phyloP scores from a whole-genome alignment of 2,113 vertebrate genomes.

The Dryoscopus gambensis region DNA sequence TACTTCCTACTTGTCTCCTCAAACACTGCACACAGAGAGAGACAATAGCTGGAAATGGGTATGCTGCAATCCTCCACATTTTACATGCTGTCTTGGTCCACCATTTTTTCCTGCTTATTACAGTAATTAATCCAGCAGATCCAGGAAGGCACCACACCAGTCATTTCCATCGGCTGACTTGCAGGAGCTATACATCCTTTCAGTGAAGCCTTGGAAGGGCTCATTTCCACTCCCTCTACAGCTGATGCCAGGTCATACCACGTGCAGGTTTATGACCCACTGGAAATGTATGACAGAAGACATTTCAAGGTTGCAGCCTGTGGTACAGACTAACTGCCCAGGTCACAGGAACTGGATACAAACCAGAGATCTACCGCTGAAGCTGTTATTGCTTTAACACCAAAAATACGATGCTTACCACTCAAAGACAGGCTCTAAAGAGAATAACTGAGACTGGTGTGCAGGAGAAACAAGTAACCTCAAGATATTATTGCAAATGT shows the following conservation, averaged over 20 bases:
- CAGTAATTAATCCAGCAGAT: background rate
- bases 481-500: background rate
- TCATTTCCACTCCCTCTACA: background rate
- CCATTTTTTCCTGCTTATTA: background rate
- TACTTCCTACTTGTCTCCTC: background rate
- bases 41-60: rapidly evolving
- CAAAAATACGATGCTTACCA: background rate
- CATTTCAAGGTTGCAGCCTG: background rate
- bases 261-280: background rate
- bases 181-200: background rate
- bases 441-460: background rate
- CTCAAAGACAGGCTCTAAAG: background rate
- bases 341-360: background rate
- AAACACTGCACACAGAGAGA: background rate
- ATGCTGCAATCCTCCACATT: background rate
- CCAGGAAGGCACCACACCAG: background rate
- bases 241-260: background rate
- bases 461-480: background rate
- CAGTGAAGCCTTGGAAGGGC: background rate
- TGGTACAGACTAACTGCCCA: background rate
- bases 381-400: background rate
- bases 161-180: background rate
- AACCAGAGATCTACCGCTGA: background rate
- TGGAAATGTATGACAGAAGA: background rate
- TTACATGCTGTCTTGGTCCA: background rate